Base-by-base conservation (phyloP, 2,888 invertebrate genomes). In the Catocala sponsa region DNA sequence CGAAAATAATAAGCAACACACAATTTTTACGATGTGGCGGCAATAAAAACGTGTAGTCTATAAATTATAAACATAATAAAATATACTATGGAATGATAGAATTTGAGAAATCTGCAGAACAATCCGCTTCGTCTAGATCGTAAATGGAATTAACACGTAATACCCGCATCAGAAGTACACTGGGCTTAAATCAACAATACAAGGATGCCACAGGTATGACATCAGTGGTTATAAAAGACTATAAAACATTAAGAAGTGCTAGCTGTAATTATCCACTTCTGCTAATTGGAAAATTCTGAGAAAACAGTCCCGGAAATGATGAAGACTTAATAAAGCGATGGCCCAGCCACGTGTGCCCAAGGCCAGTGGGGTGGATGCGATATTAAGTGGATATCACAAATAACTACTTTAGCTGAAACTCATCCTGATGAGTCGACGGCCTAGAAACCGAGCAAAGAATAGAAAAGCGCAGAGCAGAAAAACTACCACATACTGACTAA, bases 11-110 rank as follows among this genome's bases (percentile, higher is more conserved):
- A 83, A 76, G 79, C 74, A 76, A 79, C 75, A 79, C 75, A 78
- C 42, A 59, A 32, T 76, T 83, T 87, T 85, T 80, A 89, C 81
- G 83, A 86, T 79, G 79, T 81, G 77, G 75, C 72, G 52, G 77
- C 71, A 68, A 83, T 86, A 83, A 87, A 85, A 82, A 71, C 63
- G 55, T 79, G 68, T 78, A 82, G 82, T 80, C 80, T 74, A 88
- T 89, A 88, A 90, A 89, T 88, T 85, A 85, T 74, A 71, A 70
- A 76, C 71, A 80, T 83, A 86, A 85, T 88, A 85, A 88, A 87
- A 85, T 83, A 83, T 80, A 70, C 59, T 71, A 81, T 48, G 79
- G 76, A 83, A 80, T 75, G 68, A 75, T 78, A 73, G 72, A 79
- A 81, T 84, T 85, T 79, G 67, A 81, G 78, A 73, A 80, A 83